These are phyloP conservation scores for Sarcophaga peregrina DNA, from an alignment of 1,140 invertebrate species.

Conservation along the genomic window DNA sequence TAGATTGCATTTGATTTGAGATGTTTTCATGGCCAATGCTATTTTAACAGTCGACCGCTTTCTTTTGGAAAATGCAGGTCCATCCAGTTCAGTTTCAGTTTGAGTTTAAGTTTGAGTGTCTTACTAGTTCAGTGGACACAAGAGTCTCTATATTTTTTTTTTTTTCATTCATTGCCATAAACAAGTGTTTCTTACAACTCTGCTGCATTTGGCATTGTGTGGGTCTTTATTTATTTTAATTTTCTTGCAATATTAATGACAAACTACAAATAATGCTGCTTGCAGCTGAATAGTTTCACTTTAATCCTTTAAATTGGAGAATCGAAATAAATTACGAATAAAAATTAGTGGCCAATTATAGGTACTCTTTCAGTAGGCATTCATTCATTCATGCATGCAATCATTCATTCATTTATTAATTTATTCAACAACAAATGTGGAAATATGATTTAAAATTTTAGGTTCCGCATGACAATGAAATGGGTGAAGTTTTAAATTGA, in stretches of 20 bases:
- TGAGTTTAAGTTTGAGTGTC: background rate
- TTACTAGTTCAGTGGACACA: background rate
- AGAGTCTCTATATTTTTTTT: no score
- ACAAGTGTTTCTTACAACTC: background rate
- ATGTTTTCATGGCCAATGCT: background rate
- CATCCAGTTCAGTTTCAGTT: constrained; percentile 32
- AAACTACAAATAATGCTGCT: background rate
- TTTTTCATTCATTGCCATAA: no score
- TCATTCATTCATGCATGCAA: no score
- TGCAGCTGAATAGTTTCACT: background rate
- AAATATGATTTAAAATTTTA: no score
- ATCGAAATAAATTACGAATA: no score
- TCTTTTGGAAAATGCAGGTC: constrained; percentile 33
- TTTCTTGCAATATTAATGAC: background rate
- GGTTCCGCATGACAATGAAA: no score
- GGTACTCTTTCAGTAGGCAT: no score
- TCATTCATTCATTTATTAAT: no score
- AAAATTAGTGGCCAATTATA: no score
- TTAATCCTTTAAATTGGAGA: background rate
- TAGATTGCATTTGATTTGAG: background rate
- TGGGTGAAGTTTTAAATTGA: no score
- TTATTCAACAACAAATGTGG: no score
- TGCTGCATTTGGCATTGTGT: background rate
- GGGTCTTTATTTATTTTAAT: background rate
- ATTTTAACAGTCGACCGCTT: constrained; percentile 1